Conservation (phyloP, 2,888 invertebrate genomes). For the Elmis aenea region DNA sequence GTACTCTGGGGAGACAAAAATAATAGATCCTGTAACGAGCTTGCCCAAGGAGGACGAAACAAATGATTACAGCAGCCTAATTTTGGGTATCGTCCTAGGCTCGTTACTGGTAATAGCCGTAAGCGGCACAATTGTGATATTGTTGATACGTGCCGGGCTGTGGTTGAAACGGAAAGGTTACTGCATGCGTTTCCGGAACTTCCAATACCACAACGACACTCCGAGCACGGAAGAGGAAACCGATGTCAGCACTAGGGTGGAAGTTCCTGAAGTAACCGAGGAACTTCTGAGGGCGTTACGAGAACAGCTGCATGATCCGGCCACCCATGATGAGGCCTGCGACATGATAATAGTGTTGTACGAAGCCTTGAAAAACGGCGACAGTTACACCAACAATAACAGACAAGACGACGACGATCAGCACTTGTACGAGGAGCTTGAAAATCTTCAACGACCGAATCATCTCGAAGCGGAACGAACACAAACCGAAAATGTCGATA, state of each 20-base stretch:
- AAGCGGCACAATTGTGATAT: slow-evolving; percentile 50
- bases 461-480: slow-evolving; percentile 22
- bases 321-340: slow-evolving; percentile 67
- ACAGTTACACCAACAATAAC: slow-evolving; percentile 56
- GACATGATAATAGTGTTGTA: slow-evolving; percentile 74
- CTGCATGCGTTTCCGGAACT: slow-evolving; percentile 48
- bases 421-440: slow-evolving; percentile 49
- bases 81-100: slow-evolving; percentile 40
- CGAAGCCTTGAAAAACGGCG: slow-evolving; percentile 68
- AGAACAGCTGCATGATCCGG: slow-evolving; percentile 65
- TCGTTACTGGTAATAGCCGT: slow-evolving; percentile 53
- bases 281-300: slow-evolving; percentile 65
- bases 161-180: slow-evolving; percentile 58
- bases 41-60: slow-evolving; percentile 28
- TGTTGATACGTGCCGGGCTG: slow-evolving; percentile 52
- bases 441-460: slow-evolving; percentile 48
- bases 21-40: slow-evolving; percentile 36
- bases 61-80: slow-evolving; percentile 30
- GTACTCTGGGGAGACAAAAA: slow-evolving; percentile 44
- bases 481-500: slow-evolving; percentile 19
- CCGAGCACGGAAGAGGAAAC: slow-evolving; percentile 52
- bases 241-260: slow-evolving; percentile 43
- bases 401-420: slow-evolving; percentile 45
- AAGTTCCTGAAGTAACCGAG: slow-evolving; percentile 67
- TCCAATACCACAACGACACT: slow-evolving; percentile 53